A percentile compares a stretch with the other conserved stretches of the same genome.
Conservation (phyloP, 2,113 vertebrate species). For the Anolis sagrei region DNA sequence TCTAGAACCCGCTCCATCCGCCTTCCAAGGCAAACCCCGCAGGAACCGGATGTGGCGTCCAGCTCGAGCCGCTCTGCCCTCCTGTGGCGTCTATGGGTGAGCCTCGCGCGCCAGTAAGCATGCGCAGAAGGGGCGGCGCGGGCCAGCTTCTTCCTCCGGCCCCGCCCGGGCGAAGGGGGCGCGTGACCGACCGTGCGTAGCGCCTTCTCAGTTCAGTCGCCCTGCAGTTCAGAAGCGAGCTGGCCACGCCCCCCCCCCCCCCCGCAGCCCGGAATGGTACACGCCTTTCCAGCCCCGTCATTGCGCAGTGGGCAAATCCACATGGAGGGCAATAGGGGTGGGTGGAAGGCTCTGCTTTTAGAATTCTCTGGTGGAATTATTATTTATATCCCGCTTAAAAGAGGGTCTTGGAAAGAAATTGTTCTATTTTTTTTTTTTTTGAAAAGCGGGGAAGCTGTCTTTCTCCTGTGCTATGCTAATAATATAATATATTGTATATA, state of each 20-base stretch:
- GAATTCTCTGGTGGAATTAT: no score
- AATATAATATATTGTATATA: no score
- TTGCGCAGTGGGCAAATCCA: no score
- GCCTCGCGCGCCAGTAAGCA: background rate
- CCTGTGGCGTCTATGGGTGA: background rate
- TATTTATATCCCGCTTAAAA: no score
- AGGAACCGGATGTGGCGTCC: background rate
- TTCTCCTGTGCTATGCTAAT: no score
- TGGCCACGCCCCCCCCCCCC: no score
- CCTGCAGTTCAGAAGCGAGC: no score
- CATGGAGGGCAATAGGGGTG: no score
- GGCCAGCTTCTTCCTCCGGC: fast-evolving
- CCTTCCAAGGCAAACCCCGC: background rate
- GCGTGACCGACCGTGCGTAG: background rate
- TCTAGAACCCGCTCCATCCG: background rate
- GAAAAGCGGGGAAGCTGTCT: no score
- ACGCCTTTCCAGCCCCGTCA: background rate
- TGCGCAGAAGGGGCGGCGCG: background rate
- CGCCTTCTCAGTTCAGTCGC: background rate
- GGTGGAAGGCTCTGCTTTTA: no score
- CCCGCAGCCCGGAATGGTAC: background rate
- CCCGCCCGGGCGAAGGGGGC: background rate
- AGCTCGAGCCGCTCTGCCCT: background rate
- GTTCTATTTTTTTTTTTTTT: no score
- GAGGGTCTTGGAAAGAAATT: no score